These are phyloP conservation scores for Pterostichus madidus DNA, from an alignment of 2,888 invertebrate genomes.

Conservation along the genomic window DNA sequence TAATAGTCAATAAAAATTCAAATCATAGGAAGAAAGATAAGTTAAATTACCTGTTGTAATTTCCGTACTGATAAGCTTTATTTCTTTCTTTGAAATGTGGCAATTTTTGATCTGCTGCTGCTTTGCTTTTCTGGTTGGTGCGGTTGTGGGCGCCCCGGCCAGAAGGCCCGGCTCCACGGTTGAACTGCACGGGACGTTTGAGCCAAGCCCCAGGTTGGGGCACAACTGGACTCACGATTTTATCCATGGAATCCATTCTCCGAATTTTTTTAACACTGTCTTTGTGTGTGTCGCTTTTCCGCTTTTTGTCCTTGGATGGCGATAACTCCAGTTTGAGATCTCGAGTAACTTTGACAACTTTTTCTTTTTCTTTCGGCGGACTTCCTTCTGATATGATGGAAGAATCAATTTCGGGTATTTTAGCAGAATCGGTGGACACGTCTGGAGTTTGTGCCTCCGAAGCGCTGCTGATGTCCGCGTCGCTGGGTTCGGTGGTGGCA, in stretches of 20 bases:
- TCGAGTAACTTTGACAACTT: conserved; percentile 70
- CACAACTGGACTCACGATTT: conserved; percentile 94
- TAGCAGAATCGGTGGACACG: conserved; percentile 75
- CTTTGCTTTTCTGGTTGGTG: conserved; percentile 74
- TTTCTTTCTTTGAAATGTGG: conserved; percentile 88
- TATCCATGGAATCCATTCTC: conserved; percentile 88
- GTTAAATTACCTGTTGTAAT: conserved; percentile 88
- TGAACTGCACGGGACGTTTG: conserved; percentile 78
- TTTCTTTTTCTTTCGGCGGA: conserved; percentile 70
- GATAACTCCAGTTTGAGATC: conserved; percentile 73
- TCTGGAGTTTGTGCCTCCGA: conserved; percentile 78
- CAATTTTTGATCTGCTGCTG: conserved; percentile 77
- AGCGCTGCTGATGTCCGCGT: conserved; percentile 76
- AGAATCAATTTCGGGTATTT: conserved; percentile 73
- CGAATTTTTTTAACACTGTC: conserved; percentile 81
- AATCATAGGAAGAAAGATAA: conserved; percentile 14
- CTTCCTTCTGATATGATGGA: conserved; percentile 68
- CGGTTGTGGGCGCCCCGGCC: conserved; percentile 72
- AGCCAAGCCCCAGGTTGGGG: conserved; percentile 92
- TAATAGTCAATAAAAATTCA: not conserved
- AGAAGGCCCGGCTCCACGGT: conserved; percentile 68
- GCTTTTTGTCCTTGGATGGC: conserved; percentile 79
- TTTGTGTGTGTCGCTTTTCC: conserved; percentile 80
- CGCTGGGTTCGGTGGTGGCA: conserved; percentile 72
- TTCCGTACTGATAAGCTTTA: conserved; percentile 94